These are phyloP conservation scores for Stylophora pistillata DNA, from an alignment of 64 coral and sea anemone genomes.

Conservation along the genomic window DNA sequence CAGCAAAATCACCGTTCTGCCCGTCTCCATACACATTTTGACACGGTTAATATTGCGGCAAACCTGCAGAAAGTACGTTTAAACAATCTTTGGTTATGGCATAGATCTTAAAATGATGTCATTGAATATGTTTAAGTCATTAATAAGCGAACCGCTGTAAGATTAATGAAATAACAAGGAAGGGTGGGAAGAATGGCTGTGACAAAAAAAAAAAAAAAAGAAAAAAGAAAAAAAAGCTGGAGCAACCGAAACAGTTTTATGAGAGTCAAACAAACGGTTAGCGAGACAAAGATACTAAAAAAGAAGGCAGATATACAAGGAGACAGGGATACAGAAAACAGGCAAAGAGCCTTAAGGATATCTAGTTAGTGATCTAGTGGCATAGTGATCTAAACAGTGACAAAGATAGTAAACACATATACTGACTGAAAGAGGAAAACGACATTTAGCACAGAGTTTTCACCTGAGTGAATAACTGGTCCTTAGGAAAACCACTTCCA, in stretches of 20 bases:
- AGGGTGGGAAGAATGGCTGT: no score
- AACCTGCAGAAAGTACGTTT: slow-evolving; percentile 11
- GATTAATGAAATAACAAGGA: no score
- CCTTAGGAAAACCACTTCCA: slow-evolving; percentile 74
- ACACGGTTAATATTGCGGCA: slow-evolving; percentile 71
- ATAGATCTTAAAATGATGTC: no score
- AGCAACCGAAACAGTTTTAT: not conserved
- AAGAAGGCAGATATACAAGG: not conserved
- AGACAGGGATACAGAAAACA: no score
- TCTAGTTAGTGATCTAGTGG: no score
- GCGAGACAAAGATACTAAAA: not conserved
- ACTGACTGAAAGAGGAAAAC: no score
- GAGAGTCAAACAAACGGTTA: not conserved
- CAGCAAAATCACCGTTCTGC: slow-evolving; percentile 58
- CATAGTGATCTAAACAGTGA: no score
- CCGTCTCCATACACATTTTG: slow-evolving; percentile 73
- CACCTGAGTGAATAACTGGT: slow-evolving; percentile 41
- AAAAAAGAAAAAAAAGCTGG: not conserved
- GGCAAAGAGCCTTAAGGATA: no score
- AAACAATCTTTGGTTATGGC: no score
- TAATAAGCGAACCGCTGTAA: no score
- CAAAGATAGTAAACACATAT: not conserved
- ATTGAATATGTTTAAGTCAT: no score
- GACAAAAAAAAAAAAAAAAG: not conserved
- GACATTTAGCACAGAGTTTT: not conserved